Evolutionary conservation across 2,888 invertebrate genomes (phyloP).

Genomic region (Brachylomia viminalis): DNA sequence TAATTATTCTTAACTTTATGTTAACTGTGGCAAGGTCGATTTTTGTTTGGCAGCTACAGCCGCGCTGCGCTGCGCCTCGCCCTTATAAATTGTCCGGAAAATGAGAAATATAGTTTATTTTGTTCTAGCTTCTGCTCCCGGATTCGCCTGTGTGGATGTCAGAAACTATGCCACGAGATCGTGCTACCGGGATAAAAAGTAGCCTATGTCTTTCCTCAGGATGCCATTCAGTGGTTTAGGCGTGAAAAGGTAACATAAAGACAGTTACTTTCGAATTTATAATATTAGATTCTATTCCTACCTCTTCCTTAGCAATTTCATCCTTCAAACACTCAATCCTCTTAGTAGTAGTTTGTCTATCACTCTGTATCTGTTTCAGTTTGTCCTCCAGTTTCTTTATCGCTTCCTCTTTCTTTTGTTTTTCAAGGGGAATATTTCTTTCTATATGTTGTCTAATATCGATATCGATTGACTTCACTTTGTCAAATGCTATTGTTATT

Average conservation of each 20-base stretch:
- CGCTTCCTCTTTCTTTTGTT: slow-evolving; percentile 87
- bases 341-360: slow-evolving; percentile 85
- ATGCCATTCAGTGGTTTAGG: too few relatives aligned
- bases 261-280: too few relatives aligned
- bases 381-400: slow-evolving; percentile 88
- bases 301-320: slow-evolving; percentile 91
- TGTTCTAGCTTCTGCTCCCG: neutral
- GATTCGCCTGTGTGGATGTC: neutral
- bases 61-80: too few relatives aligned
- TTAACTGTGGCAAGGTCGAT: too few relatives aligned
- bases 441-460: slow-evolving; percentile 90
- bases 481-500: slow-evolving; percentile 84
- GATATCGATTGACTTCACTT: slow-evolving; percentile 88
- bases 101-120: neutral
- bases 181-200: too few relatives aligned
- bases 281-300: slow-evolving; percentile 57
- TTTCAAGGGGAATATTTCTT: slow-evolving; percentile 89
- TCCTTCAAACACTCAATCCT: slow-evolving; percentile 90
- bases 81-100: neutral
- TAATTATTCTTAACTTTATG: too few relatives aligned
- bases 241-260: too few relatives aligned
- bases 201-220: too few relatives aligned
- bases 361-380: slow-evolving; percentile 84
- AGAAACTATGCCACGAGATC: too few relatives aligned
- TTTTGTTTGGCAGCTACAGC: too few relatives aligned